Conservation (phyloP, 1,140 invertebrate genomes). For the Venturia canescens region DNA sequence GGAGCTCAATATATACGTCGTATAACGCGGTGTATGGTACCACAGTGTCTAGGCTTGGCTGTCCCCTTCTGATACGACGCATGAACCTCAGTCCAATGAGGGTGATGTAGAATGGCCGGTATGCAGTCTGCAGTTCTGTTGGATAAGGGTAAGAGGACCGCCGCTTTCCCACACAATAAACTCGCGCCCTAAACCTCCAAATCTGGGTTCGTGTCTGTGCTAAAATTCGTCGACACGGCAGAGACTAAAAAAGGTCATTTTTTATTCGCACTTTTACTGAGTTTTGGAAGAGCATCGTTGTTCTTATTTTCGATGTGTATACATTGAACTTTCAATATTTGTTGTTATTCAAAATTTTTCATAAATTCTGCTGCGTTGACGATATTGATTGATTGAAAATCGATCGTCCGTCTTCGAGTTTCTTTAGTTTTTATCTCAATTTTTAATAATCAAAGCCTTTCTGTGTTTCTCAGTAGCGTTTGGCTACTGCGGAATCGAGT, state of each 20-base stretch:
- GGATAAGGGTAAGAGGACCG: slow-evolving; percentile 36
- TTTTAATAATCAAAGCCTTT: no score
- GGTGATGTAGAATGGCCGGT: slow-evolving; percentile 39
- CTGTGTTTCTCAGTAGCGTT: no score
- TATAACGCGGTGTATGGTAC: slow-evolving; percentile 3
- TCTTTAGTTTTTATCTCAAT: no score
- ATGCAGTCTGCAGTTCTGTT: slow-evolving; percentile 29
- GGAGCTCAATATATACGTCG: not conserved
- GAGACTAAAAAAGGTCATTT: not conserved
- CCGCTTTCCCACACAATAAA: slow-evolving; percentile 21
- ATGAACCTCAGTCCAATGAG: slow-evolving; percentile 43
- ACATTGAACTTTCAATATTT: no score
- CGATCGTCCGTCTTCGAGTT: no score
- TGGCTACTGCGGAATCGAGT: no score
- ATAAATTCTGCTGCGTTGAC: no score
- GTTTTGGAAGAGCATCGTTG: not conserved
- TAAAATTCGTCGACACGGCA: slow-evolving; percentile 33
- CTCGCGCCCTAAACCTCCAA: slow-evolving; percentile 52
- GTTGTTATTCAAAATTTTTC: no score
- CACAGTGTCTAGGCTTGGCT: slow-evolving; percentile 30
- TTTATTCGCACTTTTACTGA: not conserved
- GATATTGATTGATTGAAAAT: no score
- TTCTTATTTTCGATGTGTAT: not conserved
- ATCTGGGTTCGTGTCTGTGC: slow-evolving; percentile 59
- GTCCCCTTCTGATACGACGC: slow-evolving; percentile 27